A percentile compares a stretch with the other conserved stretches of the same genome.
Conservation (phyloP, 2,113 vertebrate genomes). For the Seriola rivoliana region DNA sequence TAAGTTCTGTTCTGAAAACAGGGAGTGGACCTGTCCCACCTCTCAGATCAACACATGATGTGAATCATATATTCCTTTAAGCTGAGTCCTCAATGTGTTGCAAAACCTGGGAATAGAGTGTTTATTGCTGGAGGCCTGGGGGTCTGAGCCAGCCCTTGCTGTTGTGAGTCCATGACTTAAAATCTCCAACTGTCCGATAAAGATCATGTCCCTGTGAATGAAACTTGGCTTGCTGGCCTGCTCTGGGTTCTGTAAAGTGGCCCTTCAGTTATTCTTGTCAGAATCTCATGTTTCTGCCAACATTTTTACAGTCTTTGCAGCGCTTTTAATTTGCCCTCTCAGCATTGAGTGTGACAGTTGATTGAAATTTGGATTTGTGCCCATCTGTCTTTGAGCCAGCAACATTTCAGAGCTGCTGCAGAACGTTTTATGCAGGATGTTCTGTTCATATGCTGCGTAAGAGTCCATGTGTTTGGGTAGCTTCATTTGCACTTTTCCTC, state of each 20-base stretch:
- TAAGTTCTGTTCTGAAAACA: constrained; percentile 60
- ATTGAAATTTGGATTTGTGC: constrained; percentile 30
- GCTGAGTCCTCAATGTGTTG: constrained; percentile 19
- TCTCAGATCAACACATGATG: constrained; percentile 58
- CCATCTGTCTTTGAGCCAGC: constrained; percentile 9
- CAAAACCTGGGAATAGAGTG: constrained; percentile 15
- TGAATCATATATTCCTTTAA: constrained; percentile 43
- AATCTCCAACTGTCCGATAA: constrained; percentile 40
- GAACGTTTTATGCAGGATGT: background rate
- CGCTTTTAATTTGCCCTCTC: constrained; percentile 6
- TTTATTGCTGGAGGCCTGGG: constrained; percentile 5
- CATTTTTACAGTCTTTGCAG: background rate
- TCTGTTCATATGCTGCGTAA: background rate
- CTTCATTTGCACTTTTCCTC: constrained; percentile 11
- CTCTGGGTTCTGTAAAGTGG: constrained; percentile 34
- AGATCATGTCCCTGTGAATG: constrained; percentile 44
- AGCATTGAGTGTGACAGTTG: constrained; percentile 4
- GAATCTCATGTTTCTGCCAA: constrained; percentile 35
- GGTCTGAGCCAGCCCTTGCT: constrained; percentile 22
- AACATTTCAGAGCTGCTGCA: constrained; percentile 6
- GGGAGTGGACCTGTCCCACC: constrained; percentile 54
- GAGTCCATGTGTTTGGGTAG: constrained; percentile 14
- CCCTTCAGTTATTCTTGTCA: constrained; percentile 34
- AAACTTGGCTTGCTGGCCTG: constrained; percentile 11
- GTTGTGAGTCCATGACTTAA: constrained; percentile 4